Evolutionary conservation across 2,113 vertebrate genomes (phyloP).

Genomic region (Gracilinanus agilis): DNA sequence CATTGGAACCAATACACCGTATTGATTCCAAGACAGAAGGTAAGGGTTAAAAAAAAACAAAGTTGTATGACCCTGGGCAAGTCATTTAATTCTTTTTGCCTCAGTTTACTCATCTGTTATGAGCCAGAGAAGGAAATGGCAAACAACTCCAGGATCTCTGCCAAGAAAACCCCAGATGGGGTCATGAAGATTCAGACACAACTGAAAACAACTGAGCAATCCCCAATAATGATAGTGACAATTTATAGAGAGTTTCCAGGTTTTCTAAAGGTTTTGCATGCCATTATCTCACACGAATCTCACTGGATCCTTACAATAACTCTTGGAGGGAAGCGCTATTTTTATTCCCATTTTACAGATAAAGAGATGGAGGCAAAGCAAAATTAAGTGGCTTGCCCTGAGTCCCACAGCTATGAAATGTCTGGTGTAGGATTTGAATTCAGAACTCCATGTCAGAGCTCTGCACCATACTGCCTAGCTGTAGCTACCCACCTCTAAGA

Average conservation of each 20-base stretch:
- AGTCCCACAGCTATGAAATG: not conserved
- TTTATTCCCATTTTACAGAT: not conserved
- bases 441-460: not conserved
- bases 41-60: too few species aligned
- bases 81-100: too few species aligned
- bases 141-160: too few species aligned
- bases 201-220: too few species aligned
- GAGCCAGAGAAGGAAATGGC: too few species aligned
- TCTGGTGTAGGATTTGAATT: not conserved
- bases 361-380: not conserved
- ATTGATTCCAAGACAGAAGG: too few species aligned
- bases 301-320: not conserved
- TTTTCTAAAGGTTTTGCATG: not conserved
- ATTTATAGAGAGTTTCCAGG: not conserved
- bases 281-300: not conserved
- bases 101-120: too few species aligned
- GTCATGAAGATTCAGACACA: too few species aligned
- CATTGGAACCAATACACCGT: too few species aligned
- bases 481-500: not conserved
- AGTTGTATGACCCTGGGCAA: too few species aligned
- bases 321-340: not conserved
- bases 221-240: not conserved
- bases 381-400: not conserved
- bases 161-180: too few species aligned
- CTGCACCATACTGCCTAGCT: too few species aligned